phyloP scores from a whole-genome alignment of 2,888 invertebrate genomes.

The Oxystoma pomonae region DNA sequence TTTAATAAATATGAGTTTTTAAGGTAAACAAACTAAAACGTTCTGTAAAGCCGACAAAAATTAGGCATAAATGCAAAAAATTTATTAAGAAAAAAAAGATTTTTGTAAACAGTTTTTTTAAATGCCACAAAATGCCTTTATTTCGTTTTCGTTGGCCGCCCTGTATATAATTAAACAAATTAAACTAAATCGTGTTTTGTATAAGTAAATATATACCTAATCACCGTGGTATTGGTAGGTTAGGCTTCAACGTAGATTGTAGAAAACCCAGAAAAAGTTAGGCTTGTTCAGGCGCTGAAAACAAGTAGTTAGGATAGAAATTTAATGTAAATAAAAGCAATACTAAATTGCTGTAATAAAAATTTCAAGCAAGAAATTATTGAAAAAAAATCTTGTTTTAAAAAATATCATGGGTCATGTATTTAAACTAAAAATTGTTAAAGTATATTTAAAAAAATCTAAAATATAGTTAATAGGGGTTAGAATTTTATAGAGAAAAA shows the following conservation, averaged over 20 bases:
- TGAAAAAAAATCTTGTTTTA: neutral
- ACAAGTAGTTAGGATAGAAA: neutral
- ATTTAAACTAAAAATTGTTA: neutral
- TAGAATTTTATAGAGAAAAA: constrained; percentile 20
- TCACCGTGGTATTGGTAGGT: neutral
- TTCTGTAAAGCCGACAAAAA: too few species aligned
- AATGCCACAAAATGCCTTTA: too few species aligned
- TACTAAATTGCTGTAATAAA: neutral
- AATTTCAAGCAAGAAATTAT: neutral
- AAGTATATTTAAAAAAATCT: constrained; percentile 15
- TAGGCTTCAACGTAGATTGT: neutral
- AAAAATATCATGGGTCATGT: constrained; percentile 1
- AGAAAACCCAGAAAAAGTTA: neutral
- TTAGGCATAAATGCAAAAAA: too few species aligned
- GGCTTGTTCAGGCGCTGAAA: neutral
- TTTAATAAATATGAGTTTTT: too few species aligned
- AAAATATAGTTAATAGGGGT: constrained; percentile 14
- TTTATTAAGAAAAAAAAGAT: too few species aligned
- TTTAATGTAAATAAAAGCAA: neutral
- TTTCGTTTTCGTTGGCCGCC: too few species aligned
- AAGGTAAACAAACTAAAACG: too few species aligned
- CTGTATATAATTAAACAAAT: too few species aligned
- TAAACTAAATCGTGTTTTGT: neutral
- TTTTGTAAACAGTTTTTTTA: too few species aligned
- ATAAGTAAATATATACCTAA: neutral